Conservation (phyloP, 2,113 vertebrate genomes). For the Solea senegalensis region DNA sequence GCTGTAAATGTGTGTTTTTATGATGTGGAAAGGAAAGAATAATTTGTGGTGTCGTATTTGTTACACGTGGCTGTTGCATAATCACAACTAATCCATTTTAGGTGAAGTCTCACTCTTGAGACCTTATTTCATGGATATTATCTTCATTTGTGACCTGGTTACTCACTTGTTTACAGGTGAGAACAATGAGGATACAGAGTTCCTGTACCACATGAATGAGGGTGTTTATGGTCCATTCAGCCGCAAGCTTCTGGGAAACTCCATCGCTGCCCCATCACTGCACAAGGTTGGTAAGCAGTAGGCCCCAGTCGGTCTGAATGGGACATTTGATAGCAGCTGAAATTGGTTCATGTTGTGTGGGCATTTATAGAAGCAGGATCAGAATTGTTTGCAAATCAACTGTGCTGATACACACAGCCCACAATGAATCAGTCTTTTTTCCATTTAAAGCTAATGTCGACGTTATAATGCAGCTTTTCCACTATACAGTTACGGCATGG, state of each 20-base stretch:
- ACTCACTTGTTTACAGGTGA: constrained; percentile 76
- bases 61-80: background rate
- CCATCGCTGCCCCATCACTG: constrained; percentile 80
- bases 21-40: background rate
- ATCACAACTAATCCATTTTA: background rate
- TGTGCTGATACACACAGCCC: background rate
- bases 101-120: background rate
- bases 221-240: constrained; percentile 98
- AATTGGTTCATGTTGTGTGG: constrained; percentile 23
- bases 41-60: background rate
- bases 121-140: constrained; percentile 1
- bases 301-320: constrained; percentile 25
- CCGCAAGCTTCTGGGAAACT: constrained; percentile 87
- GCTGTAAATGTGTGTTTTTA: background rate
- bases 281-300: constrained; percentile 87
- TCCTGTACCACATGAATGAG: constrained; percentile 95
- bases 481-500: no score
- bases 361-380: background rate
- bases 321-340: constrained; percentile 18
- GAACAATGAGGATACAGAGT: constrained; percentile 85
- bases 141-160: constrained; percentile 15
- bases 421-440: background rate
- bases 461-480: no score
- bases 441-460: background rate
- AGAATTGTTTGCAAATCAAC: background rate